Conservation (phyloP, 2,113 vertebrate species). For the Mellivora capensis region DNA sequence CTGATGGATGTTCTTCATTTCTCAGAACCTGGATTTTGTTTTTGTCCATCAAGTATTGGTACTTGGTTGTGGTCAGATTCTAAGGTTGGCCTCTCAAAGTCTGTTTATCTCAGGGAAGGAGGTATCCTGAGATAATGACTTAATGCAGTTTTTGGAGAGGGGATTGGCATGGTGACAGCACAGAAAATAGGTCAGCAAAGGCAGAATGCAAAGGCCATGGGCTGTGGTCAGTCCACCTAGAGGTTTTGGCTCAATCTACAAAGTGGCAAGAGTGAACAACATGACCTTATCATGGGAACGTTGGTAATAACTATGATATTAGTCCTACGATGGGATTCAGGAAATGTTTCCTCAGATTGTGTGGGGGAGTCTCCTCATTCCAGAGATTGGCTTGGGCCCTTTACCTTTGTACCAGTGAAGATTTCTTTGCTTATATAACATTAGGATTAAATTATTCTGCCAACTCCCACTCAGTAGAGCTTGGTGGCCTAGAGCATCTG, state of each 20-base stretch:
- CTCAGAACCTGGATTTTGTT: background rate
- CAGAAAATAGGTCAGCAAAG: background rate
- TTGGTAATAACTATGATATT: background rate
- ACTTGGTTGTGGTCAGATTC: background rate
- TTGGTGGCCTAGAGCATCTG: background rate
- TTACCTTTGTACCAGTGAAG: background rate
- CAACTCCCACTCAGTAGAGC: background rate
- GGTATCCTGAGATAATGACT: background rate
- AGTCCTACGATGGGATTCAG: background rate
- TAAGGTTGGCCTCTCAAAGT: background rate
- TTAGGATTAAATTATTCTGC: background rate
- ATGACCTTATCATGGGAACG: background rate
- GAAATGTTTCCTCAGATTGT: background rate
- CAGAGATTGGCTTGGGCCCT: background rate
- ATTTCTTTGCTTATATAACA: background rate
- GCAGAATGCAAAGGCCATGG: background rate
- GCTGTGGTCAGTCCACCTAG: accelerated
- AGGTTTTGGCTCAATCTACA: background rate
- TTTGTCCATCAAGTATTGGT: background rate
- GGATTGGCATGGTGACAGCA: background rate
- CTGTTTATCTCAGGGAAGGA: background rate
- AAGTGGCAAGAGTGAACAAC: too few species aligned
- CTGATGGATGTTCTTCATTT: background rate
- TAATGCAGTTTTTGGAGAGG: background rate
- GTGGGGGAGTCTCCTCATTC: background rate